Percentiles rank a stretch among this genome's conserved stretches.
Conservation (phyloP, 2,113 vertebrate genomes). For the Synchiropus splendidus region DNA sequence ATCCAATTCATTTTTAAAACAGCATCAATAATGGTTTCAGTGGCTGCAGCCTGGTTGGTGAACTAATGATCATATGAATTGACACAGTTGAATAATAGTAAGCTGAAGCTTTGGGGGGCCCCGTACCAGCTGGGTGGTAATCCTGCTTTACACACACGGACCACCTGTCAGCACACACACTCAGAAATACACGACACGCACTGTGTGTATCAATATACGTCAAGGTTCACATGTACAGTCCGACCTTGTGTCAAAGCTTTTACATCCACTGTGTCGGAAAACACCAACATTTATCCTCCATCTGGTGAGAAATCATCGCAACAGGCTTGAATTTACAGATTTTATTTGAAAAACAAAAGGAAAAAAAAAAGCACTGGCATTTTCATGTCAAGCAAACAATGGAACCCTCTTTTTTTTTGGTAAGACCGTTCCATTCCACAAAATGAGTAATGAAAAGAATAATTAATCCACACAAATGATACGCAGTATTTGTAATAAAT, state of each 20-base stretch:
- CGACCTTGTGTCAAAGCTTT: too few species aligned
- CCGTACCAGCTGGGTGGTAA: not conserved
- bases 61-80: too few species aligned
- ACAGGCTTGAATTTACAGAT: slow-evolving; percentile 25
- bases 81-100: not conserved
- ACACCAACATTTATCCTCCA: too few species aligned
- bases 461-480: slow-evolving; percentile 66
- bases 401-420: slow-evolving; percentile 48
- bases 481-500: slow-evolving; percentile 64
- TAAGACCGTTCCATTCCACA: slow-evolving; percentile 63
- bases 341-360: slow-evolving; percentile 44
- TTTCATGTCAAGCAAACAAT: slow-evolving; percentile 64
- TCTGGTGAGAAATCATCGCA: not conserved
- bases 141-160: not conserved
- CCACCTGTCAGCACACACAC: not conserved
- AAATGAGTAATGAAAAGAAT: slow-evolving; percentile 57
- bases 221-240: too few species aligned
- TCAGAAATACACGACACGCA: not conserved
- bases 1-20: too few species aligned
- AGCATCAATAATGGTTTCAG: too few species aligned
- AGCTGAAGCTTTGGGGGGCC: not conserved
- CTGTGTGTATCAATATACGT: not conserved
- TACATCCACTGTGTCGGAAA: too few species aligned
- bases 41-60: too few species aligned
- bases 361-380: slow-evolving; percentile 63